Conservation (phyloP, 2,113 vertebrate species). For the Trichechus manatus region DNA sequence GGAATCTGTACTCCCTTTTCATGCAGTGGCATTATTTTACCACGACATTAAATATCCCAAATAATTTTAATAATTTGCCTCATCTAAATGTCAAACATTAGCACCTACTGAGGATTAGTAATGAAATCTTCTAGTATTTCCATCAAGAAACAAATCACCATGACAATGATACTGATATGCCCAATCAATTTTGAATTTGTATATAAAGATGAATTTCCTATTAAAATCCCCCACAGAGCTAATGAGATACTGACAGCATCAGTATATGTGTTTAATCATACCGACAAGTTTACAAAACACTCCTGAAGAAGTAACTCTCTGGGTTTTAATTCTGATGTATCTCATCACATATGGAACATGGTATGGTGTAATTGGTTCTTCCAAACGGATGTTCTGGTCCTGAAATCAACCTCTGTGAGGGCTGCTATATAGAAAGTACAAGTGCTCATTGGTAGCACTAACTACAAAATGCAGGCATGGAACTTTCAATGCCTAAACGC, state of each 20-base stretch:
- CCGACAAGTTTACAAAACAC: not conserved
- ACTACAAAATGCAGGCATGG: not conserved
- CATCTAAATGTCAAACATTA: not conserved
- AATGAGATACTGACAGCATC: not conserved
- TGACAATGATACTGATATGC: not conserved
- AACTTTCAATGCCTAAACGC: not conserved
- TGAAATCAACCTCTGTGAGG: not conserved
- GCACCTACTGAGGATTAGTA: not conserved
- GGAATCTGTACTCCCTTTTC: not conserved
- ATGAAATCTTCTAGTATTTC: not conserved
- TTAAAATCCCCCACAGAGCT: not conserved
- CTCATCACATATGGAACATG: not conserved
- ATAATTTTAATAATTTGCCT: not conserved
- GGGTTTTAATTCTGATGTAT: not conserved
- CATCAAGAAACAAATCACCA: not conserved
- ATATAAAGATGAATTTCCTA: not conserved
- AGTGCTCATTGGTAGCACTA: not conserved
- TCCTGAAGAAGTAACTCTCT: not conserved
- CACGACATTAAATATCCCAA: not conserved
- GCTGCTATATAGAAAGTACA: not conserved
- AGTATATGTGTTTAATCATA: not conserved
- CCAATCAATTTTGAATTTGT: not conserved
- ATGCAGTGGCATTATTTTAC: not conserved
- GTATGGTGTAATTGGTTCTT: not conserved
- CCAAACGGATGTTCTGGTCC: not conserved